These are phyloP conservation scores for Rousettus leschenaultii DNA, from an alignment of 2,113 vertebrate species.

Conservation along the genomic window DNA sequence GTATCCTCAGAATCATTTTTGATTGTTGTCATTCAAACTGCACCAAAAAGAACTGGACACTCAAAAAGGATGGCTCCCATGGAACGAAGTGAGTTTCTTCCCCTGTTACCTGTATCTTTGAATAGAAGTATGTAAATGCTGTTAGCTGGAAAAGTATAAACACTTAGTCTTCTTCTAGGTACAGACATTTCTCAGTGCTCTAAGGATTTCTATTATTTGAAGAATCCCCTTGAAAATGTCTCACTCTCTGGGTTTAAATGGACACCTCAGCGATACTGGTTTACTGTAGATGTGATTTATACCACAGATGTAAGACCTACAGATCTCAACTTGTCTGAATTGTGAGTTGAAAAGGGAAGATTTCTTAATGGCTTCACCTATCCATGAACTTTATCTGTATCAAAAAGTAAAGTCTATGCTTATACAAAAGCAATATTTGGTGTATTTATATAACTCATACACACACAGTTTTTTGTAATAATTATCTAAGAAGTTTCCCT, in stretches of 20 bases:
- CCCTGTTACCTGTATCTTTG: background rate
- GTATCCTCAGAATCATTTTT: background rate
- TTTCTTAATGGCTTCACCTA: background rate
- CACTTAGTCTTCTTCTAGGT: constrained; percentile 8
- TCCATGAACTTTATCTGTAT: background rate
- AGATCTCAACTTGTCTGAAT: background rate
- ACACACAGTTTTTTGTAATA: background rate
- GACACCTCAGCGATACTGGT: background rate
- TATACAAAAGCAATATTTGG: background rate
- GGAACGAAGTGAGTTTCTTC: constrained; percentile 5
- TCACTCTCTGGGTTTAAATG: constrained; percentile 27
- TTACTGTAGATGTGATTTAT: background rate
- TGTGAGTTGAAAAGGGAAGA: background rate
- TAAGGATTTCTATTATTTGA: constrained; percentile 59
- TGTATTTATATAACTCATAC: background rate
- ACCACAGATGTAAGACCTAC: background rate
- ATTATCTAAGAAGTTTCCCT: background rate
- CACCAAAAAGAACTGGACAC: background rate
- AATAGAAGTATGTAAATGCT: background rate
- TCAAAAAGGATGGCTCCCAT: background rate
- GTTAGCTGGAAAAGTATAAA: background rate
- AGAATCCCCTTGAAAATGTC: constrained; percentile 46
- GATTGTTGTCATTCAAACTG: background rate
- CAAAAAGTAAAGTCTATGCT: background rate
- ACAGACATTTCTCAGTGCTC: constrained; percentile 36